Percentiles rank a stretch among this genome's conserved stretches.
Evolutionary conservation across 2,888 invertebrate species (phyloP).

Genomic region (Agonopterix arenella): DNA sequence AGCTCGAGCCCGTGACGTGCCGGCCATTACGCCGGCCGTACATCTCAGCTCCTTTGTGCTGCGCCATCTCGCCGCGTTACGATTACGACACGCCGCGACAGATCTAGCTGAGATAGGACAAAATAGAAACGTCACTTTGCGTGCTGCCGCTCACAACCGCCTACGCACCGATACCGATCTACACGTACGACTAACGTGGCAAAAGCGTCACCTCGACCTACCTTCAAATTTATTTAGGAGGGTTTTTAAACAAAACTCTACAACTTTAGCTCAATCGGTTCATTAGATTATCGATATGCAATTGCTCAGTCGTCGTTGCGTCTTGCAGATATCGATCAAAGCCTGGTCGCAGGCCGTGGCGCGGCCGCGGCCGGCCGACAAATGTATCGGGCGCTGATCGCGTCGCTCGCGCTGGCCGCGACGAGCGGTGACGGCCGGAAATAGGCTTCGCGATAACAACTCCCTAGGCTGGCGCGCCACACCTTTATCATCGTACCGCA

Average conservation of each 20-base stretch:
- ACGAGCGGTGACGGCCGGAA: conserved; percentile 68
- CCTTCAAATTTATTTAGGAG: conserved; percentile 30
- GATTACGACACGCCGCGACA: conserved; percentile 67
- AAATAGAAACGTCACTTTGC: conserved; percentile 73
- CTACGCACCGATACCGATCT: conserved; percentile 48
- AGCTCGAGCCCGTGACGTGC: conserved; percentile 58
- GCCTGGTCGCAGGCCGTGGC: conserved; percentile 37
- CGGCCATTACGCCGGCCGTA: conserved; percentile 63
- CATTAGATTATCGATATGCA: conserved; percentile 63
- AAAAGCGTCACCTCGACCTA: conserved; percentile 44
- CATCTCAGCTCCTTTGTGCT: conserved; percentile 71
- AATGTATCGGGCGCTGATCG: conserved; percentile 72
- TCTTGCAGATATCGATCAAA: conserved; percentile 52
- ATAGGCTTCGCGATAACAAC: conserved; percentile 68
- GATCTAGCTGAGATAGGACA: conserved; percentile 66
- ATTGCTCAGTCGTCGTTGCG: conserved; percentile 50
- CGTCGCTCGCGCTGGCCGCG: conserved; percentile 38
- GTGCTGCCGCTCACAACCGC: conserved; percentile 54
- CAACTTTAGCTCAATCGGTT: conserved; percentile 22
- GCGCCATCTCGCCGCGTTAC: conserved; percentile 62
- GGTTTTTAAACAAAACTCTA: conserved; percentile 6
- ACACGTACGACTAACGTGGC: conserved; percentile 48
- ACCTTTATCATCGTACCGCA: conserved; percentile 60
- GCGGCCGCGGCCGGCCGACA: conserved; percentile 59
- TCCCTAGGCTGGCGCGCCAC: conserved; percentile 57